Conservation (phyloP, 2,888 invertebrate genomes). For the Leptothorax acervorum region DNA sequence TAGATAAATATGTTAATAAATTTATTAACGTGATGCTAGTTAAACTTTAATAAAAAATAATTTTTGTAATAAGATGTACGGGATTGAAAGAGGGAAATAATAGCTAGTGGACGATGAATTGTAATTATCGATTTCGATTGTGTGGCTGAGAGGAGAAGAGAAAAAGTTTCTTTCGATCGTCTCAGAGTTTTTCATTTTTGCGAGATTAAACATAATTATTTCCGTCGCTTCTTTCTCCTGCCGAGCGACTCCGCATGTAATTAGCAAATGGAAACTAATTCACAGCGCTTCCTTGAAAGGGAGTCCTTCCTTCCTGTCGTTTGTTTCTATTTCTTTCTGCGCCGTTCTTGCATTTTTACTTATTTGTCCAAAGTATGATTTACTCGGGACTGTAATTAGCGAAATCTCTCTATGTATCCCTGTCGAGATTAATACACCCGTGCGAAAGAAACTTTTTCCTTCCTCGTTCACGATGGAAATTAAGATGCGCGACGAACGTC, state of each 20-base stretch:
- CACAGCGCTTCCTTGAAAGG: conserved; percentile 50
- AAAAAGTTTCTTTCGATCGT: conserved; percentile 21
- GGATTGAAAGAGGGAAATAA: not conserved
- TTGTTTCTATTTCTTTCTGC: conserved; percentile 49
- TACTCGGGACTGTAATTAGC: conserved; percentile 46
- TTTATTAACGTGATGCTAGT: not conserved
- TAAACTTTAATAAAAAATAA: not conserved
- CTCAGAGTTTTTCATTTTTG: conserved; percentile 43
- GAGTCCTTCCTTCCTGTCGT: conserved; percentile 41
- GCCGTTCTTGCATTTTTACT: conserved; percentile 48
- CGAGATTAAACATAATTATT: conserved; percentile 53
- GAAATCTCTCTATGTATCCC: conserved; percentile 48
- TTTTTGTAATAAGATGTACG: not conserved
- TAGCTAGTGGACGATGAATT: not conserved
- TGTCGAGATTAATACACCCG: conserved; percentile 37
- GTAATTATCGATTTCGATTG: conserved; percentile 14
- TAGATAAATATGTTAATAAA: not conserved
- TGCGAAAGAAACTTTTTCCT: conserved; percentile 26
- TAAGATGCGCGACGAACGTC: conserved; percentile 1
- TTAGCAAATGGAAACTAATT: conserved; percentile 57
- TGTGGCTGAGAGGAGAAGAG: too few species aligned
- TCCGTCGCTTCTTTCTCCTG: conserved; percentile 18
- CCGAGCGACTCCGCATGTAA: conserved; percentile 30
- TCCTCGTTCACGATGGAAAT: conserved; percentile 22
- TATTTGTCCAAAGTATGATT: conserved; percentile 56